Evolutionary conservation across 37 sponge, comb jelly and placozoan genomes (phyloP).

Genomic region (Chondrilla cf. caribensis): DNA sequence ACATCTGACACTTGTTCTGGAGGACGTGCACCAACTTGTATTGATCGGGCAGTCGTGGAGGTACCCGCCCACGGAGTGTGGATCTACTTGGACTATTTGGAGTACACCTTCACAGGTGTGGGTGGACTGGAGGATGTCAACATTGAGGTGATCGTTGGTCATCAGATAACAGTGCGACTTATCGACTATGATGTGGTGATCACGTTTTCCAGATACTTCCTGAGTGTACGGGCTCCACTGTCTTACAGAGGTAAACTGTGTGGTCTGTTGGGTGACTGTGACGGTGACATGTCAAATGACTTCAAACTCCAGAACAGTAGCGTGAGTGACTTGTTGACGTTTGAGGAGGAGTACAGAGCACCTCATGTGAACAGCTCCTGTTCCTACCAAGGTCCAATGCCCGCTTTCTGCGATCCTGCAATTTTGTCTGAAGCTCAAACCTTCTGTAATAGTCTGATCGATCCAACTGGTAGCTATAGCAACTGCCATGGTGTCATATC

Average conservation of each 20-base stretch:
- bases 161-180: background rate
- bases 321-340: background rate
- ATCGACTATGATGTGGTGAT: background rate
- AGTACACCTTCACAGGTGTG: background rate
- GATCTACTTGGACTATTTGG: background rate
- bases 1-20: background rate
- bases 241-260: constrained; percentile 16
- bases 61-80: background rate
- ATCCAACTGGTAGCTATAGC: background rate
- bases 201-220: background rate
- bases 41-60: background rate
- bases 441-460: background rate
- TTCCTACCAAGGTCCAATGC: background rate
- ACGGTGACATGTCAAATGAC: constrained; percentile 1
- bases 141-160: background rate
- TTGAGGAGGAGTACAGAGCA: background rate
- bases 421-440: background rate
- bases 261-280: background rate
- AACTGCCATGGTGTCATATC: background rate
- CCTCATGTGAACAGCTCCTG: background rate
- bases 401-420: background rate
- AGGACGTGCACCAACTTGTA: constrained; percentile 1
- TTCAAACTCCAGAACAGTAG: background rate
- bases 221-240: background rate
- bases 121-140: background rate